Evolutionary conservation across 2,113 vertebrate genomes (phyloP), one percentile per base, ranked within the genome.

Genomic region (Petaurus breviceps): DNA sequence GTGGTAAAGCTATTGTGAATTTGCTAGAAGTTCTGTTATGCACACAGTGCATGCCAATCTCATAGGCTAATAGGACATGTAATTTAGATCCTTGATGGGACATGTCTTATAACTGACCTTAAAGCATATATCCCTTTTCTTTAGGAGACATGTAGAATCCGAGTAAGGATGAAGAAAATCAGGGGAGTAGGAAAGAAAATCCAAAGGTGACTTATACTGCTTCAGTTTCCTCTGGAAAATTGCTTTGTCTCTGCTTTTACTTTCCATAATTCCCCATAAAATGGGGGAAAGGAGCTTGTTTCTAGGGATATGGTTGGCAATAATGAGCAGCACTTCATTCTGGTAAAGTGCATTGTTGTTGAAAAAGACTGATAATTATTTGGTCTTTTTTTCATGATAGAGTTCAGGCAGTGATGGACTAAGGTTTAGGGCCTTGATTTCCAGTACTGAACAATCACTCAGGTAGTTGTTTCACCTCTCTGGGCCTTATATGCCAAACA

Each of bases 141-240:
- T 25, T 31, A 55, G 77, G 89, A n/a, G 94, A 55, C 51, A 68
- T 43, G 23, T 19, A 28, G 93, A 25, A 43, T 93, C 90, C 94
- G 96, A 98, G 55, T 96, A 95, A 94, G 25, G 92, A 49, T 94
- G 92, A 95, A 97, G 95, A 95, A 97, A 96, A 90, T 96, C 46
- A 77, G 23, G 77, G 89, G 92, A 92, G 57, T 90, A 61, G 94
- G 90, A 53, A 92, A 90, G 23, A 28, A 55, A 91, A 90, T 43
- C 47, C 93, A 11, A 51, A 8, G n/a, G 52, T 43, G 49, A 26
- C 52, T 95, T 51, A 92, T 55, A 77, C 12, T 95, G 49, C 31
- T 94, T 89, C 68, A 92, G 22, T 93, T 37, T 77, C 92, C n/a
- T 52, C 77, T 37, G 3, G 94, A 91, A 95, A 95, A 57, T 9